A percentile compares a stretch with the other conserved stretches of the same genome.
These are phyloP conservation scores for Dryomyza anilis DNA, from an alignment of 2,888 invertebrate genomes.

Conservation along the genomic window DNA sequence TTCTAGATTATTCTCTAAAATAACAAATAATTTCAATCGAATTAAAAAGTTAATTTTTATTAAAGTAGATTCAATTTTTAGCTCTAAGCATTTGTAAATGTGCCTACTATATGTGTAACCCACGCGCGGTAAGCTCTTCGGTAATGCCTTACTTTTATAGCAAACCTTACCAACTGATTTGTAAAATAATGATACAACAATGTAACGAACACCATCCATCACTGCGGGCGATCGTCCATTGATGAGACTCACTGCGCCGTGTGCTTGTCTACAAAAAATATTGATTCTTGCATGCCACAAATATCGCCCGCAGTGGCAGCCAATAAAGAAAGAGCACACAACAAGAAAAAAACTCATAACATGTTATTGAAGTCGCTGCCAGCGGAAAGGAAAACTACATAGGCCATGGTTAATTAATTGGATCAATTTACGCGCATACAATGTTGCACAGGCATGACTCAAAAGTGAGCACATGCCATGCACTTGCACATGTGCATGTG, in stretches of 20 bases:
- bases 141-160: no score
- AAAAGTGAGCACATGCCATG: neutral
- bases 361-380: neutral
- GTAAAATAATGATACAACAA: no score
- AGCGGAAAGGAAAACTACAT: conserved; percentile 2
- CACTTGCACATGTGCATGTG: neutral
- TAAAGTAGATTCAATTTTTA: neutral
- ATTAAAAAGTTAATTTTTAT: neutral
- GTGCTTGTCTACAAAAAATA: no score
- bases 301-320: neutral
- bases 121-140: no score
- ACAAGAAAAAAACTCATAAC: neutral
- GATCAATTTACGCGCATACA: conserved; percentile 36
- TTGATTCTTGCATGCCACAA: neutral
- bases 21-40: neutral
- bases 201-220: no score
- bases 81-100: no score
- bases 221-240: neutral
- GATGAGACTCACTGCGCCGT: neutral
- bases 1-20: neutral
- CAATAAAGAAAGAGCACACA: conserved; percentile 8
- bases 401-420: conserved; percentile 35
- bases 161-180: no score
- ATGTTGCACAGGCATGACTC: conserved; percentile 26
- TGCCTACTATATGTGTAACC: no score